Evolutionary conservation across 2,888 invertebrate species (phyloP), one percentile per base, ranked within the genome.

Genomic region (Tachina fera): DNA sequence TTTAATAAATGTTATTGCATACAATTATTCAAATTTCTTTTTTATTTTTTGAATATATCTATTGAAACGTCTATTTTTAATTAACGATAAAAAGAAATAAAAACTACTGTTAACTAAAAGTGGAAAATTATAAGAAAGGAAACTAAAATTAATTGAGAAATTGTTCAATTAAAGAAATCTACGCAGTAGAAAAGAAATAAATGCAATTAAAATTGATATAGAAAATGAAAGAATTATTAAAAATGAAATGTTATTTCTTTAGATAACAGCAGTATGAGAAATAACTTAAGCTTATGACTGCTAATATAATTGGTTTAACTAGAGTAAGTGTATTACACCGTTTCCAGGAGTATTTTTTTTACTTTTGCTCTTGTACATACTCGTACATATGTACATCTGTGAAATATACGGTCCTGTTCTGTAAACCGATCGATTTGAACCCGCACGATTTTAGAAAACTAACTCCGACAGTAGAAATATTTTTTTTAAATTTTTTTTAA

Each of bases 81-180:
- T 31, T 47, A 31, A 31, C 0, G 31, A 31, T 5, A 31, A 67
- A 67, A 14, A 22, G 8, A 45, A 13, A 45, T 31, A 51, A 63
- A 75, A 43, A 31, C 10, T 16, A 14, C 31, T 13, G 3, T 68
- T 14, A 68, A 41, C 53, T 16, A 10, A 76, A 56, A 45, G 9
- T 45, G 13, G n/a, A 56, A 45, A 56, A 39, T 16, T 1, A 39
- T 6, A 39, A 45, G 19, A 65, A 43, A 39, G 61, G 22, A 77
- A 68, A 51, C 22, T 22, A 9, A 78, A 70, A 61, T 60, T 70
- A 31, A 51, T 70, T 22, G 49, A 41, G 22, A 61, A 61, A 43
- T 70, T 70, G 45, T 78, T 61, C 77, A 70, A 68, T 68, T 49
- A 60, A 70, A 78, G 60, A 70, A 70, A 70, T 61, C 43, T 61